Evolutionary conservation across 2,888 invertebrate genomes (phyloP).

Genomic region (Euproctis similis): DNA sequence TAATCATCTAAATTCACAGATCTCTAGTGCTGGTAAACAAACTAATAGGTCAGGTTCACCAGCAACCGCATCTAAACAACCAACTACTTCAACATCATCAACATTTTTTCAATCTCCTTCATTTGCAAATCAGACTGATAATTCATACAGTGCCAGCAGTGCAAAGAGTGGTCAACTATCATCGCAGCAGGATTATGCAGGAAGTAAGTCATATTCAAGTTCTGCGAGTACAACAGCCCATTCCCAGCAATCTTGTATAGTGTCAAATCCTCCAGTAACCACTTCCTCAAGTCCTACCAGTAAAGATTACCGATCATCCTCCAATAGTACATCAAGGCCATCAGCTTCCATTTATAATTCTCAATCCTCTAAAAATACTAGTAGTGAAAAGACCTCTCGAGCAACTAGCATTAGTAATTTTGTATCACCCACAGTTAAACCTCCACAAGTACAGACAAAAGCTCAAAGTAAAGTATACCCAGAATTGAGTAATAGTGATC

Average conservation of each 20-base stretch:
- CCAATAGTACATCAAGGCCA: constrained; percentile 66
- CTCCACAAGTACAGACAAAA: constrained; percentile 81
- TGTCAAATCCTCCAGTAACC: constrained; percentile 78
- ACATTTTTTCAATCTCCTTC: constrained; percentile 80
- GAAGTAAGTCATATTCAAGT: constrained; percentile 77
- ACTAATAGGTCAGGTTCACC: constrained; percentile 73
- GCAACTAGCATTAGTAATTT: constrained; percentile 63
- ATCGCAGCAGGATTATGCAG: constrained; percentile 73
- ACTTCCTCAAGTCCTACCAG: constrained; percentile 65
- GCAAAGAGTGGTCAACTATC: constrained; percentile 72
- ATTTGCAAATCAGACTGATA: constrained; percentile 76
- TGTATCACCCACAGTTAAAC: constrained; percentile 71
- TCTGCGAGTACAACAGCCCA: constrained; percentile 75
- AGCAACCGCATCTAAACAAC: constrained; percentile 70
- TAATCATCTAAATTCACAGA: constrained; percentile 80
- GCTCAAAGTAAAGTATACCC: constrained; percentile 87
- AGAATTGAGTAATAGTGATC: constrained; percentile 72
- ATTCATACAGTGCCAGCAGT: constrained; percentile 74
- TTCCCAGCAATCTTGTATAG: constrained; percentile 83
- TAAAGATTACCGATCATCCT: constrained; percentile 79
- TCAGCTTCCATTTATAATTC: constrained; percentile 60
- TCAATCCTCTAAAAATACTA: constrained; percentile 55
- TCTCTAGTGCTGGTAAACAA: constrained; percentile 75
- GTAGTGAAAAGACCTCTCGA: constrained; percentile 52
- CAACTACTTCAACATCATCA: constrained; percentile 68